Base-by-base conservation (phyloP, 1,140 invertebrate genomes). In the Drosophila nannoptera region DNA sequence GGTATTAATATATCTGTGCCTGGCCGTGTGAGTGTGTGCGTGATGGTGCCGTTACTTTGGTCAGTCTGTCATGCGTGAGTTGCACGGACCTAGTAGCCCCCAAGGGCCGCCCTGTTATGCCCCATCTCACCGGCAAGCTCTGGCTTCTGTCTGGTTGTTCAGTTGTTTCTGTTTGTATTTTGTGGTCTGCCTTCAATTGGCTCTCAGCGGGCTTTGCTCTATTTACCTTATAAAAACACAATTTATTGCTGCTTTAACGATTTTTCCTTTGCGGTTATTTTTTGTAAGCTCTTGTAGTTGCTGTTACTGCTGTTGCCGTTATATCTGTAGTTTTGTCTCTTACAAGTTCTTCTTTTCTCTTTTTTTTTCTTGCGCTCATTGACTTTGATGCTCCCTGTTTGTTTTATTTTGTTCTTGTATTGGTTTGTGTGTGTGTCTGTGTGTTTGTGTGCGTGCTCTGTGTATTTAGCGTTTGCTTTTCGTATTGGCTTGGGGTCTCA, bases 221-320 rank as follows among this genome's bases (percentile, higher is more conserved):
- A 83, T 83, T 83, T 83, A 83, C 78, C 78, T 83, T 83, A 83
- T 84, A 83, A 83, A 82, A 83, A 83, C 75, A 83, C 72, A 83
- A 83, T 83, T 83, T 83, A 83, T 83, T 83, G 78, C 78, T 78
- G 75, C 69, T 65, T 71, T 67, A 83, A 75, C 78, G 75, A 66
- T 83, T 83, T 78, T 65, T 77, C 78, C 67, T 77, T 54, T 81
- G 52, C 56, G 69, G 69, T 49, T 59, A 67, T 72, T 70, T 55
- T 55, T 11, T 68, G 45, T 69, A 58, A 56, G 32, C 43, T 49
- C 60, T 33, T 53, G 49, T 35, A 68, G 43, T 46, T 49, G 31
- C 9, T 66, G 7, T 12, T 56, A 42, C 14, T 61, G 40, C 46
- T 61, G 9, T 42, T 48, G 55, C 11, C 55, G 22, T 58, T 69